Conservation (phyloP, 2,113 vertebrate genomes). For the Proterorhinus semilunaris region DNA sequence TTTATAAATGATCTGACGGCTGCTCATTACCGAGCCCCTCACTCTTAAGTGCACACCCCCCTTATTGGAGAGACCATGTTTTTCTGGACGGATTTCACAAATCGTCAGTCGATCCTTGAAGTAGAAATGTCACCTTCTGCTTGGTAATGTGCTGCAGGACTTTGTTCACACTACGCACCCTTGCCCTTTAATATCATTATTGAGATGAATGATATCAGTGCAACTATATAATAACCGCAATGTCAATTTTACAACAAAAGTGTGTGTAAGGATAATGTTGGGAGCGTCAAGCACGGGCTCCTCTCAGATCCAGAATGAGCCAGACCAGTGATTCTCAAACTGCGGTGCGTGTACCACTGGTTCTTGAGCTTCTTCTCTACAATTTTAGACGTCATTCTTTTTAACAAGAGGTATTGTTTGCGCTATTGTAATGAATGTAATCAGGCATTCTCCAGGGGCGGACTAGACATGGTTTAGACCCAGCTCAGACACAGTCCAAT, state of each 20-base stretch:
- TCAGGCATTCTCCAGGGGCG: too few species aligned
- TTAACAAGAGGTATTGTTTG: too few species aligned
- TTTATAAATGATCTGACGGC: conserved; percentile 56
- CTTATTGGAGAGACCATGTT: conserved; percentile 31
- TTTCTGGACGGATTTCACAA: conserved; percentile 33
- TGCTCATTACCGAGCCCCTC: conserved; percentile 55
- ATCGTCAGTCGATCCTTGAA: conserved; percentile 50
- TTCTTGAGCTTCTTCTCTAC: too few species aligned
- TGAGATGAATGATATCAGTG: neutral
- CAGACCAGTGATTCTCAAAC: too few species aligned
- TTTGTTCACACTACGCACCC: neutral
- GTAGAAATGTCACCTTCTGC: conserved; percentile 56
- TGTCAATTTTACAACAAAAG: neutral
- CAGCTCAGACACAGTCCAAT: too few species aligned
- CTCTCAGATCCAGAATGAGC: too few species aligned
- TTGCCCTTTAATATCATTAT: neutral
- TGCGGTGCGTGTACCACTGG: too few species aligned
- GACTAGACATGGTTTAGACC: too few species aligned
- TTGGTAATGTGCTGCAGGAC: conserved; percentile 31
- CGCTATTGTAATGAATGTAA: too few species aligned
- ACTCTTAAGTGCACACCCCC: conserved; percentile 41
- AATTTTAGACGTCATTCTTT: too few species aligned
- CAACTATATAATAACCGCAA: neutral
- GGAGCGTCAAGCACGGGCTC: too few species aligned
- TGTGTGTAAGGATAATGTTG: neutral